These are phyloP conservation scores for Caenorhabditis doughertyi DNA, from an alignment of 2,888 invertebrate species.

Conservation along the genomic window DNA sequence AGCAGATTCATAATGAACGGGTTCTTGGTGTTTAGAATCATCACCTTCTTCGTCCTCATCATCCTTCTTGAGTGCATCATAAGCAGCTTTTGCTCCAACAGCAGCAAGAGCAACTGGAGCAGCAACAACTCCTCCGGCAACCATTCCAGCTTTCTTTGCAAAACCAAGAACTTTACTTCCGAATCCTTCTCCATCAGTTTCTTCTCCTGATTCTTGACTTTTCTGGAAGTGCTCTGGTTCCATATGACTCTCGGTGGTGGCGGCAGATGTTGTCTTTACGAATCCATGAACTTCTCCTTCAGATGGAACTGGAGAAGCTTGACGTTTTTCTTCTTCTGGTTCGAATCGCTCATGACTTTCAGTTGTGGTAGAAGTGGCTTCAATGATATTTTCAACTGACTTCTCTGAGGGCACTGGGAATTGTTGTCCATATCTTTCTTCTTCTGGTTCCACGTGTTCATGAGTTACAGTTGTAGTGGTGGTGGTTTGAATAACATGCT, in stretches of 20 bases:
- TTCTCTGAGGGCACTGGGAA: conserved; percentile 35
- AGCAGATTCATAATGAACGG: conserved; percentile 4
- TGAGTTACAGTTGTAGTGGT: conserved; percentile 38
- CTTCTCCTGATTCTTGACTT: conserved; percentile 12
- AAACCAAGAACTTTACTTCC: conserved; percentile 60
- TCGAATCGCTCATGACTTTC: not conserved
- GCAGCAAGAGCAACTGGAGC: conserved; percentile 74
- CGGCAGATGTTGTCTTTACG: conserved; percentile 16
- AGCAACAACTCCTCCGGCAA: conserved; percentile 73
- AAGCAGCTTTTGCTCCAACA: conserved; percentile 72
- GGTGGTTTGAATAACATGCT: conserved; percentile 35
- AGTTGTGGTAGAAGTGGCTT: not conserved
- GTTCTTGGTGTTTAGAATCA: conserved; percentile 25
- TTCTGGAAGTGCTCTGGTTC: conserved; percentile 15
- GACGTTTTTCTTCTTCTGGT: conserved; percentile 27
- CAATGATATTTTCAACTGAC: not conserved
- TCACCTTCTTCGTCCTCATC: conserved; percentile 51
- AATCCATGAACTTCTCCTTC: conserved; percentile 16
- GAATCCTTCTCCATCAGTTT: conserved; percentile 53
- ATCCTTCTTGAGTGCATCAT: conserved; percentile 70
- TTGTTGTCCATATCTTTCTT: not conserved
- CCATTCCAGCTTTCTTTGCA: conserved; percentile 72
- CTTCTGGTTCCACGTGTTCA: conserved; percentile 32
- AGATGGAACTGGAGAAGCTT: conserved; percentile 8
- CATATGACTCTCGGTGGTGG: not conserved